Evolutionary conservation across 2,113 vertebrate genomes (phyloP).

Genomic region (Microcebus lehilahytsara): DNA sequence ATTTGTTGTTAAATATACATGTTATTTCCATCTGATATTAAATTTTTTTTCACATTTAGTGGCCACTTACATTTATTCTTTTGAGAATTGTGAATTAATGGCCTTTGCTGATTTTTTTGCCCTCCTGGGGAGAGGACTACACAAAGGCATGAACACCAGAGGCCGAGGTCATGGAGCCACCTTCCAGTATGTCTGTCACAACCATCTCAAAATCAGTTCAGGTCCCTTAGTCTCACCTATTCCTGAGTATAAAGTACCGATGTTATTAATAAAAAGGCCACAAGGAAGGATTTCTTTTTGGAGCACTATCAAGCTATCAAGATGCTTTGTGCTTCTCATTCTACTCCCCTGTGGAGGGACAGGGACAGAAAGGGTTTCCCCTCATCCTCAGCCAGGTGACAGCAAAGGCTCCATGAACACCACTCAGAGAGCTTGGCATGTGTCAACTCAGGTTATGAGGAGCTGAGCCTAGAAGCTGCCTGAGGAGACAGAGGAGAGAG

Average conservation of each 20-base stretch:
- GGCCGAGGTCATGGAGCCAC: not conserved
- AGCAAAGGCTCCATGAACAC: too few relatives aligned
- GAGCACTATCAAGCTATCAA: not conserved
- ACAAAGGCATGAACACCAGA: not conserved
- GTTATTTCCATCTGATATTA: not conserved
- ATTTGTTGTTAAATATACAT: not conserved
- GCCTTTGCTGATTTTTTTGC: not conserved
- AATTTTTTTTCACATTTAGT: not conserved
- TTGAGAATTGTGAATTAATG: not conserved
- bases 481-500: not conserved
- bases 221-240: not conserved
- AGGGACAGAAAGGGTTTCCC: not conserved
- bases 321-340: not conserved
- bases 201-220: not conserved
- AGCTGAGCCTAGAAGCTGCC: not conserved
- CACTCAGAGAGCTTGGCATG: not conserved
- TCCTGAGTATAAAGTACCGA: not conserved
- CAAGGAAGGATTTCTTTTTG: not conserved
- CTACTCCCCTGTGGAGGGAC: fast-evolving
- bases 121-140: not conserved
- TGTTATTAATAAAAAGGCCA: not conserved
- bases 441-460: not conserved
- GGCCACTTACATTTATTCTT: not conserved
- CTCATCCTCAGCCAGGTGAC: not conserved
- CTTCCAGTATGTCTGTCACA: not conserved